Conservation (phyloP, 2,888 invertebrate species). For the Agonopterix arenella region DNA sequence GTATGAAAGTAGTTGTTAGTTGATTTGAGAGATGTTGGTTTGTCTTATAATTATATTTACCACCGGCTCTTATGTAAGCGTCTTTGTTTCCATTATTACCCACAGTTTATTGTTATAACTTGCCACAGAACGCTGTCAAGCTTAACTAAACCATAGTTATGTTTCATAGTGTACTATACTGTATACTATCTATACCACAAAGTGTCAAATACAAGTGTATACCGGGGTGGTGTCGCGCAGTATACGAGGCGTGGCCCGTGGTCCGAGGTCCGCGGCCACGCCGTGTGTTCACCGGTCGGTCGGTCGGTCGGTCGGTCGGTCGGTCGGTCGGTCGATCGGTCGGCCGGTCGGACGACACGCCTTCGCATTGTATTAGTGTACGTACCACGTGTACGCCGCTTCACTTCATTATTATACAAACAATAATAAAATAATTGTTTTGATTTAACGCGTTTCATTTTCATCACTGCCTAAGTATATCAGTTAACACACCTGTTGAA, state of each 20-base stretch:
- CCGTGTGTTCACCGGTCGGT: not conserved
- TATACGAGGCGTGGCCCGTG: not conserved
- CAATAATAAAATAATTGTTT: slow-evolving; percentile 72
- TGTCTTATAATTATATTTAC: slow-evolving; percentile 20
- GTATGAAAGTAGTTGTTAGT: slow-evolving; percentile 23
- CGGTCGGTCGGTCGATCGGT: not conserved
- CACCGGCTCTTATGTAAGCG: slow-evolving; percentile 21
- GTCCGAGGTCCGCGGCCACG: not conserved
- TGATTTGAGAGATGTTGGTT: slow-evolving; percentile 20
- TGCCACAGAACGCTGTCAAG: not conserved
- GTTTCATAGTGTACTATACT: no score
- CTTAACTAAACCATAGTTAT: no score
- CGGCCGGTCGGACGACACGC: slow-evolving; percentile 14
- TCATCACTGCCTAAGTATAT: not conserved
- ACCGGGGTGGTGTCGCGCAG: no score
- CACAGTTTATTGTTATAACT: not conserved
- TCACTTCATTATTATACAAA: slow-evolving; percentile 66
- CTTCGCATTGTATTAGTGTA: slow-evolving; percentile 45
- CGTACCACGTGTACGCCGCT: slow-evolving; percentile 62
- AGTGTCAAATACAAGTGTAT: no score
- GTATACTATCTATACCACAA: no score
- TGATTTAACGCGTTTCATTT: slow-evolving; percentile 44
- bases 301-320: not conserved
- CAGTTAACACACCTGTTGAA: no score
- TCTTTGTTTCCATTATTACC: slow-evolving; percentile 4